These are phyloP conservation scores for Xestia ashworthii DNA, from an alignment of 2,888 invertebrate species.

Conservation along the genomic window DNA sequence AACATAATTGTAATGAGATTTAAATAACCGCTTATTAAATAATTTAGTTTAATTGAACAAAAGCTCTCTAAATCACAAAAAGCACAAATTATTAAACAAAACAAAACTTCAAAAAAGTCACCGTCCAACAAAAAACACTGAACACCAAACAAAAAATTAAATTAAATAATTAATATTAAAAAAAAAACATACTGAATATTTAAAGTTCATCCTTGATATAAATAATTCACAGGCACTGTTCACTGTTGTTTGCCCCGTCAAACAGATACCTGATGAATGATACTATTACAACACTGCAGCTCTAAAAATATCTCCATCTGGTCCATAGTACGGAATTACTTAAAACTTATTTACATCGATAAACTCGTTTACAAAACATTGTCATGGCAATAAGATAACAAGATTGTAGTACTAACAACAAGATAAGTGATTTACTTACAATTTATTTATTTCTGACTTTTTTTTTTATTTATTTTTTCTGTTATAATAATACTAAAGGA, in stretches of 20 bases:
- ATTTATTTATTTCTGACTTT: too few species aligned
- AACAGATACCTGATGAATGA: constrained; percentile 83
- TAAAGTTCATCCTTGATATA: constrained; percentile 75
- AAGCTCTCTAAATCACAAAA: neutral
- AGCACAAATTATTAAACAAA: neutral
- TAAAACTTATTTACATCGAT: constrained; percentile 85
- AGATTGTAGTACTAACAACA: constrained; percentile 66
- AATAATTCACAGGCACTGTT: constrained; percentile 73
- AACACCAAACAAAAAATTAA: constrained; percentile 5
- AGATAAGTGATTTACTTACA: constrained; percentile 63
- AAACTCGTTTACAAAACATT: constrained; percentile 84
- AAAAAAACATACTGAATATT: constrained; percentile 77
- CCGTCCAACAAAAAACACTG: neutral
- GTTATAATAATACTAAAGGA: constrained; percentile 25
- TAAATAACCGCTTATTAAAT: neutral
- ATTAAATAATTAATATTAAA: constrained; percentile 16
- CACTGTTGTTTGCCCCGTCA: constrained; percentile 74
- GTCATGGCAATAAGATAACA: constrained; percentile 79
- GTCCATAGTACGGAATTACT: constrained; percentile 86
- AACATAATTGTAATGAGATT: neutral
- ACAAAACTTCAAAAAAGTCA: neutral
- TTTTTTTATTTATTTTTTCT: constrained; percentile 21
- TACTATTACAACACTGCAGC: constrained; percentile 65
- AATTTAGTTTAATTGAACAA: neutral
- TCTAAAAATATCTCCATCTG: constrained; percentile 82